A percentile compares a stretch with the other conserved stretches of the same genome.
phyloP scores from a whole-genome alignment of 2,797 vertebrate genomes.

The Enteromius paludinosus region DNA sequence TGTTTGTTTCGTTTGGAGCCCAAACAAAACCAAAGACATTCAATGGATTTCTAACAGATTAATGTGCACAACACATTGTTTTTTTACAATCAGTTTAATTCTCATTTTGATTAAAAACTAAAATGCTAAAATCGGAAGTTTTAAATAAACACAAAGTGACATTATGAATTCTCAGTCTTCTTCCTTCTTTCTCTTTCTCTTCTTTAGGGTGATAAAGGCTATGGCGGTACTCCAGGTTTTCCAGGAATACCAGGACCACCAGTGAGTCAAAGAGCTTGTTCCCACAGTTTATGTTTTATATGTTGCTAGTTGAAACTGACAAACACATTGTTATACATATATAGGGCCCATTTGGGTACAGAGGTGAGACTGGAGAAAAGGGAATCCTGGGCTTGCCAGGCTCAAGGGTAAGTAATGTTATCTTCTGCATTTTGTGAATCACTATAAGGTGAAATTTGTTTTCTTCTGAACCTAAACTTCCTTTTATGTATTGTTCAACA shows the following conservation, averaged over 20 bases:
- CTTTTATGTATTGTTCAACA: constrained; percentile 41
- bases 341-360: constrained; percentile 79
- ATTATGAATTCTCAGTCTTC: not conserved
- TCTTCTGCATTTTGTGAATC: not conserved
- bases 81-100: not conserved
- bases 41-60: not conserved
- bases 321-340: constrained; percentile 28
- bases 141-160: not conserved
- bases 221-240: constrained; percentile 77
- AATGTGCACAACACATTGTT: not conserved
- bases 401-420: constrained; percentile 79
- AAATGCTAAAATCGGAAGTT: not conserved
- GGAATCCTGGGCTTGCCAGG: constrained; percentile 91
- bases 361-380: constrained; percentile 88
- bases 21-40: not conserved
- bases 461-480: not conserved
- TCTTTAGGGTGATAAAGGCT: constrained; percentile 84
- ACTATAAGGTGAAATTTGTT: not conserved
- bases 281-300: not conserved
- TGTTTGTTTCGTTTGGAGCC: not conserved
- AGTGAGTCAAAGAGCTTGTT: constrained; percentile 71
- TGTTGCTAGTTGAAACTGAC: constrained; percentile 1
- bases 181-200: constrained; percentile 31
- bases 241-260: constrained; percentile 76
- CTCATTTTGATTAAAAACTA: not conserved